Evolutionary conservation across 2,113 vertebrate genomes (phyloP), one percentile per base, ranked within the genome.

Genomic region (Hyla sarda): DNA sequence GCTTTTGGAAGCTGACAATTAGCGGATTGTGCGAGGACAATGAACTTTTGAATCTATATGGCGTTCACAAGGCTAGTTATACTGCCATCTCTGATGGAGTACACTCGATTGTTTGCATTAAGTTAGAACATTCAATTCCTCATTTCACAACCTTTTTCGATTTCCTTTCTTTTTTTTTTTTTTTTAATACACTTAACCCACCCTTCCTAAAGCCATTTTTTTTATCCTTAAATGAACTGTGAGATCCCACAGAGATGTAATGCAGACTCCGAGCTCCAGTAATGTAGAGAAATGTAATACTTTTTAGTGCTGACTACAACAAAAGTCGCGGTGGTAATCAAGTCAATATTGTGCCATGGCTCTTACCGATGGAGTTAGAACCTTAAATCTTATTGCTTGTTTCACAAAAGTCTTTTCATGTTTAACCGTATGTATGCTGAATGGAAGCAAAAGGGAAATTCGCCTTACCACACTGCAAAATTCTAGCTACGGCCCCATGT

Each of bases 221-320:
- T 75, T 30, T 84, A 60, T 84, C 82, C 82, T 84, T 84, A 75
- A 5, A 34, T 84, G 82, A 84, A 84, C 82, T 84, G 23, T 47
- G 60, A 82, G 47, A 23, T 67, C 65, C 81, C 65, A 67, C 41
- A 71, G 58, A 48, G 65, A 71, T 50, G 52, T 60, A 17, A 10
- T 71, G 71, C 71, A 30, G 34, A 62, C 34, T 25, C 52, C 25
- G 30, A 83, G 69, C 11, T 45, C 11, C 69, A 58, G 23, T 23
- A 75, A 50, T 52, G 21, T 14, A 50, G 41, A 23, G 72, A 50
- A 76, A 79, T 60, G 79, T 82, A 82, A 82, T 82, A 82, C 37
- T 67, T 37, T 37, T 23, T 54, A 14, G 32, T 50, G 60, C 62
- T 50, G 41, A 82, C 58, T 71, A 28, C 80, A 82, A 23, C 60